Evolutionary conservation across 2,888 invertebrate genomes (phyloP).

Genomic region (Drosophila neotestacea): DNA sequence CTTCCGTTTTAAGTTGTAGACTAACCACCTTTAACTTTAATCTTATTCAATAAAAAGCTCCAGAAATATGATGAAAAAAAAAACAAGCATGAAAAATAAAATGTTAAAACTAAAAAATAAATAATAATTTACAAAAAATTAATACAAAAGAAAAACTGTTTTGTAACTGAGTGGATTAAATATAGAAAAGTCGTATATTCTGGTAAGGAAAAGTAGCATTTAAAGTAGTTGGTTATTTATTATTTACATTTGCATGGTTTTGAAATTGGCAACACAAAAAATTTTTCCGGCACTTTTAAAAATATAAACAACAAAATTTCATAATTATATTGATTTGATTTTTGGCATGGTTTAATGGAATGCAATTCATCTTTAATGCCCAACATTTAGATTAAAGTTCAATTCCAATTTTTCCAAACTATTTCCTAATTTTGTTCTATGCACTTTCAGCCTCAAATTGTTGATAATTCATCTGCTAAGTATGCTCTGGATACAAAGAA

Average conservation of each 20-base stretch:
- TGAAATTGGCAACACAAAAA: constrained; percentile 14
- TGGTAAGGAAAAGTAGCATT: constrained; percentile 53
- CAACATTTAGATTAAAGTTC: constrained; percentile 9
- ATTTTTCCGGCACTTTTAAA: constrained; percentile 53
- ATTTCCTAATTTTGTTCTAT: constrained; percentile 45
- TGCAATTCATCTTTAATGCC: constrained; percentile 36
- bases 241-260: constrained; percentile 56
- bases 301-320: constrained; percentile 37
- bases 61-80: constrained; percentile 48
- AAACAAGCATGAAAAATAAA: constrained; percentile 62
- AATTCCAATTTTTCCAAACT: not conserved
- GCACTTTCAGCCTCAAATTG: constrained; percentile 81
- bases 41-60: constrained; percentile 33
- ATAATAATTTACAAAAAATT: constrained; percentile 42
- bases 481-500: constrained; percentile 75
- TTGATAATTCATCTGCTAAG: constrained; percentile 79
- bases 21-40: constrained; percentile 58
- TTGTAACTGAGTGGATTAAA: constrained; percentile 40
- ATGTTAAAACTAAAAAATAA: constrained; percentile 46
- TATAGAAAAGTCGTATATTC: constrained; percentile 14
- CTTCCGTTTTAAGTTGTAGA: constrained; percentile 59
- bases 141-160: constrained; percentile 19
- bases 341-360: constrained; percentile 63
- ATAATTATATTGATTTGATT: constrained; percentile 25
- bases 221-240: constrained; percentile 26